phyloP scores from a whole-genome alignment of 2,797 vertebrate species.

The Glyptemys insculpta region DNA sequence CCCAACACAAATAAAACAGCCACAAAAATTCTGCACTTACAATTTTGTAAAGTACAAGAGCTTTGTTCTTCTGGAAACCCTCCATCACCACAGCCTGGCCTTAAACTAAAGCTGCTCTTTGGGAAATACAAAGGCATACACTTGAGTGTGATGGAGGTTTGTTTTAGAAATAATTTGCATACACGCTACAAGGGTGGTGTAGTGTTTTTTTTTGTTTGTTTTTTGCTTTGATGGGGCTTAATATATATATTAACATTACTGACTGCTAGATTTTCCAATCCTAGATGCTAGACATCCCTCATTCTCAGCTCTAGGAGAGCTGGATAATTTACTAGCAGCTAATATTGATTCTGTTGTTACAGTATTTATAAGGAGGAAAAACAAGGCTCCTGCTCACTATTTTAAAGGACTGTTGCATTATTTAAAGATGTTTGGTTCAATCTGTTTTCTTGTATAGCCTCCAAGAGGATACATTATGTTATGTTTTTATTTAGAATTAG shows the following conservation, averaged over 20 bases:
- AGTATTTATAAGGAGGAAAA: neutral
- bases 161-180: neutral
- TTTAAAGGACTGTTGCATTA: neutral
- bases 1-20: neutral
- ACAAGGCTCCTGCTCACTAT: neutral
- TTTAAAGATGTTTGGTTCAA: slow-evolving; percentile 1
- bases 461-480: neutral
- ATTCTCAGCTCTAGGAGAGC: neutral
- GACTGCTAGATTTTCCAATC: neutral
- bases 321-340: neutral
- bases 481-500: neutral
- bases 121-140: neutral
- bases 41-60: neutral
- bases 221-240: neutral
- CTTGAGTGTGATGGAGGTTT: neutral
- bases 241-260: neutral
- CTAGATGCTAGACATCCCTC: neutral
- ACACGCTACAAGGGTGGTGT: neutral
- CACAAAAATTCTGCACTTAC: neutral
- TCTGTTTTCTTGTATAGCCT: neutral
- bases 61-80: slow-evolving; percentile 12
- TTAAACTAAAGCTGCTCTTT: neutral
- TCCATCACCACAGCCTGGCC: neutral
- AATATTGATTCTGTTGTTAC: neutral
- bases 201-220: neutral